Conservation (phyloP, 2,888 invertebrate genomes). For the Dryocosmus kuriphilus region DNA sequence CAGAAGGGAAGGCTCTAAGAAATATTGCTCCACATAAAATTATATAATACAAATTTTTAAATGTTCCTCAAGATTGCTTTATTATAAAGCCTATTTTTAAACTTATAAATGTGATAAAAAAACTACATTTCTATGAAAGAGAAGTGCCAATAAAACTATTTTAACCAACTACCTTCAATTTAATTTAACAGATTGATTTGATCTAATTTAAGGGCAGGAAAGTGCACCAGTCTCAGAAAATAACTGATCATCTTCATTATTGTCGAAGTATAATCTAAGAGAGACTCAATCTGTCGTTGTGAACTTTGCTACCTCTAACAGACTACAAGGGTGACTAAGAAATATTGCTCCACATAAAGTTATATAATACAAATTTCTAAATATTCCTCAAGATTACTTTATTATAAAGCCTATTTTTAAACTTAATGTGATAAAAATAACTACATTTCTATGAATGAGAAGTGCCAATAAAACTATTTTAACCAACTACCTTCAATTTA, state of each 20-base stretch:
- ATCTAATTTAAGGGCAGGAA: neutral
- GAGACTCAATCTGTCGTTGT: neutral
- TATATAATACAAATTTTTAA: neutral
- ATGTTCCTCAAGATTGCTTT: neutral
- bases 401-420: neutral
- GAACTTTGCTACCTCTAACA: slow-evolving; percentile 1
- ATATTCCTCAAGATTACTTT: neutral
- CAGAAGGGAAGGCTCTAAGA: neutral
- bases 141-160: neutral
- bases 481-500: too few species aligned
- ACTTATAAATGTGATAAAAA: neutral
- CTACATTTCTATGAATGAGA: neutral
- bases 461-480: neutral
- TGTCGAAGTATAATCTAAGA: neutral
- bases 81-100: neutral
- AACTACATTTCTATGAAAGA: neutral
- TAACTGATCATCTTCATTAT: neutral
- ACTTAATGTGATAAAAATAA: neutral
- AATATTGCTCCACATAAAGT: neutral
- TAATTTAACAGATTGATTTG: neutral
- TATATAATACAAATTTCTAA: neutral
- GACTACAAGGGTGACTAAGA: neutral
- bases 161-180: too few species aligned
- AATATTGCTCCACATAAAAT: neutral
- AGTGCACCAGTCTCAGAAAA: neutral